Evolutionary conservation across 2,113 vertebrate species (phyloP).

Genomic region (Uropsilus gracilis): DNA sequence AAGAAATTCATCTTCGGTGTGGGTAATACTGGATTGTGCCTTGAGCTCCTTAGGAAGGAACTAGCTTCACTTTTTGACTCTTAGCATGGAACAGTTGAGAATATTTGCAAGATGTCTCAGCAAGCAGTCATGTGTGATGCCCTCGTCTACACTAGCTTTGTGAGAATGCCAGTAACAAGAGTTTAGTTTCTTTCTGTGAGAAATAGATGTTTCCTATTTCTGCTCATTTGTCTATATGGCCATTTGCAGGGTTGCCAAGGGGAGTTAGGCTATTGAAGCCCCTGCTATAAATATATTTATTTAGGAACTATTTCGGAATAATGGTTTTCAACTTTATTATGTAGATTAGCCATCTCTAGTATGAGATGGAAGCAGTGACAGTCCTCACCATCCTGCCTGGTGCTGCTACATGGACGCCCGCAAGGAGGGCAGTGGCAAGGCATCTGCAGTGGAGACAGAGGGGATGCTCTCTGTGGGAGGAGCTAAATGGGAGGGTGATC

Average conservation of each 20-base stretch:
- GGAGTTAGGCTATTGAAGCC: neutral
- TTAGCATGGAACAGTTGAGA: neutral
- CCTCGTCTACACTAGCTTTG: neutral
- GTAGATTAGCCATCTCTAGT: neutral
- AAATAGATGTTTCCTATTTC: neutral
- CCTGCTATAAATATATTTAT: neutral
- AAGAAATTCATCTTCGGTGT: neutral
- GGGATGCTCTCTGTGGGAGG: rapidly evolving
- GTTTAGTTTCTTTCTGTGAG: neutral
- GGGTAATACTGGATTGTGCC: neutral
- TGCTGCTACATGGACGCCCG: neutral
- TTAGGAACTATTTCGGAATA: neutral
- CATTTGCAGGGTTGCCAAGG: neutral
- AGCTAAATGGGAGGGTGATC: neutral
- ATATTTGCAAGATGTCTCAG: neutral
- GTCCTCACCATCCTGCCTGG: neutral
- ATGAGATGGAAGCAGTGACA: neutral
- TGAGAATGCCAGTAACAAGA: neutral
- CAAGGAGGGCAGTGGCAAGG: neutral
- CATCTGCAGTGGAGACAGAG: no score
- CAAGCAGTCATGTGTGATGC: neutral
- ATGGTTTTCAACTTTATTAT: neutral
- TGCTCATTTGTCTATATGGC: neutral
- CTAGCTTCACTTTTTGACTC: neutral
- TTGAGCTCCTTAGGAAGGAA: neutral